Conservation (phyloP, 2,888 invertebrate species). For the Phania funesta region DNA sequence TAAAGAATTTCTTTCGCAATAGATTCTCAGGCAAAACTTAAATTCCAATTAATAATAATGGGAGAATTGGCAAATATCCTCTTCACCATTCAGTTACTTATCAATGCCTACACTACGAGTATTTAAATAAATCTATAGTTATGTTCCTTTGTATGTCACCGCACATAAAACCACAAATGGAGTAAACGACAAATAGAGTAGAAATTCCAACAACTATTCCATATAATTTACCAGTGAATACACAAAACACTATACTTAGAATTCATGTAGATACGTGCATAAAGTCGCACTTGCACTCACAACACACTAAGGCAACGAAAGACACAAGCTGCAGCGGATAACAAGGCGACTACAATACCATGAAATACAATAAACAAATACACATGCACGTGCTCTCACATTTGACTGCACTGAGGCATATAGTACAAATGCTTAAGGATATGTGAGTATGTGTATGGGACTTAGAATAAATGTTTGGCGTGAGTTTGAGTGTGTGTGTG, state of each 20-base stretch:
- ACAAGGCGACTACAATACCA: conserved; percentile 32
- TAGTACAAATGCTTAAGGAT: conserved; percentile 26
- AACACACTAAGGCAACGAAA: background rate
- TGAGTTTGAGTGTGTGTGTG: background rate
- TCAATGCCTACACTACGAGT: background rate
- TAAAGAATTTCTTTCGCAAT: too few relatives aligned
- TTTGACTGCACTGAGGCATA: background rate
- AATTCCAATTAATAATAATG: too few relatives aligned
- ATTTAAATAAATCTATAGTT: background rate
- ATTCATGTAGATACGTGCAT: conserved; percentile 7
- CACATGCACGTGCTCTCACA: background rate
- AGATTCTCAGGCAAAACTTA: too few relatives aligned
- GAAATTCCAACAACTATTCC: conserved; percentile 61
- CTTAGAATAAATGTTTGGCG: too few relatives aligned
- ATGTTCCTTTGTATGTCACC: background rate
- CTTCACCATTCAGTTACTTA: background rate
- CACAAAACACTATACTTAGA: conserved; percentile 15
- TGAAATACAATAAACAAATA: conserved; percentile 1
- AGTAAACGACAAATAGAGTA: conserved; percentile 66
- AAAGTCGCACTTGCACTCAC: background rate
- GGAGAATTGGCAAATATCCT: background rate
- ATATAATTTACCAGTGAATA: conserved; percentile 43
- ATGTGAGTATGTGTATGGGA: background rate
- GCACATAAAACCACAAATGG: conserved; percentile 60
- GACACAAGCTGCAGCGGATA: conserved; percentile 11